These are phyloP conservation scores for Diadumene lineata DNA, from an alignment of 92 coral and sea anemone genomes.

Conservation along the genomic window DNA sequence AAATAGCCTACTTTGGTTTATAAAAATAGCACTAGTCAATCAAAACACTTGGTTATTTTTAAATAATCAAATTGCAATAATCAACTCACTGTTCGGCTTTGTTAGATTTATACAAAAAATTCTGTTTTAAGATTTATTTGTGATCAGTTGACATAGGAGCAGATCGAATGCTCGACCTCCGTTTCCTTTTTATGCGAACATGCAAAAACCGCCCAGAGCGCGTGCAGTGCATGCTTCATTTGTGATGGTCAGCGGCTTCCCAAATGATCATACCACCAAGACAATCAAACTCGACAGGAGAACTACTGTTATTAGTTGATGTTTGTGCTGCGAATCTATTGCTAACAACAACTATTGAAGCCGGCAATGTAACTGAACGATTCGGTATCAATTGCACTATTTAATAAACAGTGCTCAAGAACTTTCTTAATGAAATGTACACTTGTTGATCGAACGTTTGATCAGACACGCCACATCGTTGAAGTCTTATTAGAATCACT, in stretches of 20 bases:
- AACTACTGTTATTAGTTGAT: not conserved
- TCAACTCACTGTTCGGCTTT: no score
- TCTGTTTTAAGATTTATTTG: no score
- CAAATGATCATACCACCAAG: not conserved
- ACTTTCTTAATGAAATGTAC: not conserved
- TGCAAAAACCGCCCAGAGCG: no score
- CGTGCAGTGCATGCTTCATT: not conserved
- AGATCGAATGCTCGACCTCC: no score
- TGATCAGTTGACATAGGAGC: no score
- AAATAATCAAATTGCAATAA: no score
- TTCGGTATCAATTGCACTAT: not conserved
- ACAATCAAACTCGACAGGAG: not conserved
- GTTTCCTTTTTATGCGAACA: no score
- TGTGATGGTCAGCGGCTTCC: constrained; percentile 5
- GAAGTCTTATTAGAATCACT: not conserved
- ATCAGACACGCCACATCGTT: not conserved
- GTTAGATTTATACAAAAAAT: no score
- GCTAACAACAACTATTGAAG: not conserved
- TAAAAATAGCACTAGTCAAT: no score
- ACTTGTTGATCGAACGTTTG: not conserved
- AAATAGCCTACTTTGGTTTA: no score
- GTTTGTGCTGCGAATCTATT: not conserved
- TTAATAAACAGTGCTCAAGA: not conserved
- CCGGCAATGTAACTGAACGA: not conserved
- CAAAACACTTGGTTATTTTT: no score